These are phyloP conservation scores for Diceros bicornis DNA, from an alignment of 2,797 vertebrate species.

Conservation along the genomic window DNA sequence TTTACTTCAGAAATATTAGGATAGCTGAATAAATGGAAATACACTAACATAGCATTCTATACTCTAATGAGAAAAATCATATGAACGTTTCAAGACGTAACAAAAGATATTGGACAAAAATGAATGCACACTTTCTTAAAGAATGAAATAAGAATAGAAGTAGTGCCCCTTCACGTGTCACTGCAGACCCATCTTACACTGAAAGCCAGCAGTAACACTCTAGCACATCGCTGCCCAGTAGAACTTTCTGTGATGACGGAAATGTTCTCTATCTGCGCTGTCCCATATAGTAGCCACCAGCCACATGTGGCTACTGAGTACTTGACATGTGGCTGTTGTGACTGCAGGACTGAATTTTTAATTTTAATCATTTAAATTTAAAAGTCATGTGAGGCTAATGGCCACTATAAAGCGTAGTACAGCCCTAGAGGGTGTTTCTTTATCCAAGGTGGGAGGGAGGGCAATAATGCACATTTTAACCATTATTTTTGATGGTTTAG, in stretches of 20 bases:
- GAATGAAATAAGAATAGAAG: conserved; percentile 17
- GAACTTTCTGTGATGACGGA: background rate
- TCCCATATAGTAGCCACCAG: background rate
- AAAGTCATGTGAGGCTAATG: background rate
- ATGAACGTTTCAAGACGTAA: background rate
- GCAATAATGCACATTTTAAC: background rate
- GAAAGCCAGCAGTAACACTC: background rate
- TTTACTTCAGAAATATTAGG: conserved; percentile 62
- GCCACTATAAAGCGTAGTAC: background rate
- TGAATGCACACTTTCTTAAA: background rate
- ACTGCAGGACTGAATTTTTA: background rate
- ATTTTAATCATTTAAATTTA: conserved; percentile 16
- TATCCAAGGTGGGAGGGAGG: background rate
- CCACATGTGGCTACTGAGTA: background rate
- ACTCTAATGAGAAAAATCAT: background rate
- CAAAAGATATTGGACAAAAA: conserved; percentile 25
- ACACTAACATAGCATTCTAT: background rate
- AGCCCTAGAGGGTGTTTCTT: background rate
- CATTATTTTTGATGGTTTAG: background rate
- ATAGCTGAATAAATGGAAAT: background rate
- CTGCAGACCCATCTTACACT: background rate
- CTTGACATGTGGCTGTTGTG: background rate
- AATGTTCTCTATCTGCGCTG: background rate
- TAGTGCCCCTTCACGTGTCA: background rate
- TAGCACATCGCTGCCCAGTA: background rate